These are phyloP conservation scores for Picathartes gymnocephalus DNA, from an alignment of 2,113 vertebrate species.

Conservation along the genomic window DNA sequence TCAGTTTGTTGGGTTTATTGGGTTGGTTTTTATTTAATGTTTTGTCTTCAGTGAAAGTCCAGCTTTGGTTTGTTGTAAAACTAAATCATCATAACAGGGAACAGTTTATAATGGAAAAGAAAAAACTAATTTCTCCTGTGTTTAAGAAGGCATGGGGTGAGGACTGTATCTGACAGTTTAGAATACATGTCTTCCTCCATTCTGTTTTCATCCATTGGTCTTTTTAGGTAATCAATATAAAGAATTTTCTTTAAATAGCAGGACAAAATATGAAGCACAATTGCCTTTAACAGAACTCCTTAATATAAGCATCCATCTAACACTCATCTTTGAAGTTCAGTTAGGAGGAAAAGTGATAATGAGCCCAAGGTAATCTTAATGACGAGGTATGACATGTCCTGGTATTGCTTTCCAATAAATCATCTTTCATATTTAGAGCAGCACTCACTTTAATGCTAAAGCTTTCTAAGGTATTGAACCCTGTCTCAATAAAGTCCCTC, in stretches of 20 bases:
- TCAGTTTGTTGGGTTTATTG: background rate
- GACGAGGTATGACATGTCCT: background rate
- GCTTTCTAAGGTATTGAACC: background rate
- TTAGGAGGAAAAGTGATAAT: background rate
- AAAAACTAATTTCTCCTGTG: background rate
- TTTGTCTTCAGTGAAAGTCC: background rate
- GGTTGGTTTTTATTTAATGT: background rate
- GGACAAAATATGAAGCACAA: background rate
- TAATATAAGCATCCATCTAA: background rate
- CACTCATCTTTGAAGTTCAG: constrained; percentile 12
- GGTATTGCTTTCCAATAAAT: constrained; percentile 41
- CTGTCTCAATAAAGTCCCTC: background rate
- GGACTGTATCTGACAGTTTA: background rate
- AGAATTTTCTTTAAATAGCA: background rate
- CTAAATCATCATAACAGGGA: background rate
- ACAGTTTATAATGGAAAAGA: background rate
- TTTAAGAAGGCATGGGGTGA: background rate
- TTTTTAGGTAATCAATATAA: background rate
- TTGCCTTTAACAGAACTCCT: background rate
- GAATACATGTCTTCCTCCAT: background rate
- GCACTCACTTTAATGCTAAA: background rate
- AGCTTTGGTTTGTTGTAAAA: background rate
- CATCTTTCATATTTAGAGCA: background rate
- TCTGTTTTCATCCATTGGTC: background rate
- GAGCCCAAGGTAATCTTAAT: background rate